Evolutionary conservation across 2,888 invertebrate genomes (phyloP).

Genomic region (Willowsia nigromaculata): DNA sequence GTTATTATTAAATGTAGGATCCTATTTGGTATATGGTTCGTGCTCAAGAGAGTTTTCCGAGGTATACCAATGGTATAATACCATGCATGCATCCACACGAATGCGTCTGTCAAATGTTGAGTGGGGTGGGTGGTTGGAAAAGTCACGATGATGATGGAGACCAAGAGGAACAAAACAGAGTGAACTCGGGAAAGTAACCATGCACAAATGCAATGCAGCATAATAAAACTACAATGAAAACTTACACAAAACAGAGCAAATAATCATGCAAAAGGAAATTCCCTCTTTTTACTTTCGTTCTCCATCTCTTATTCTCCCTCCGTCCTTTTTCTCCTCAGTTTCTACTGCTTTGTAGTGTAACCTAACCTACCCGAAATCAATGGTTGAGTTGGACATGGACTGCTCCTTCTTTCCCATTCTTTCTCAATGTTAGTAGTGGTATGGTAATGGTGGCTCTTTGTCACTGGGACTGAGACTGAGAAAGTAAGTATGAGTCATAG

Average conservation of each 20-base stretch:
- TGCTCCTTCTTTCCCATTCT: conserved; percentile 29
- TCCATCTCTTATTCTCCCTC: not conserved
- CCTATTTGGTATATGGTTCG: not conserved
- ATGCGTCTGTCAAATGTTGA: conserved; percentile 6
- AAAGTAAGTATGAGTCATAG: conserved; percentile 48
- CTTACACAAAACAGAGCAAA: conserved; percentile 33
- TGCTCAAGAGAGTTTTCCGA: not conserved
- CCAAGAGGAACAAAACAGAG: not conserved
- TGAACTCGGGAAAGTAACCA: conserved; percentile 39
- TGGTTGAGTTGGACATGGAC: conserved; percentile 47
- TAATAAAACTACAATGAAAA: conserved; percentile 17
- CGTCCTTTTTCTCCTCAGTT: not conserved
- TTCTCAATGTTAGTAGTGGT: not conserved
- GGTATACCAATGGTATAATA: not conserved
- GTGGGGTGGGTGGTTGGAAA: conserved; percentile 27
- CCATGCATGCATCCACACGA: not conserved
- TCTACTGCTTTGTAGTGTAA: conserved; percentile 39
- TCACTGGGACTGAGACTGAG: not conserved
- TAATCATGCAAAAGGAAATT: conserved; percentile 48
- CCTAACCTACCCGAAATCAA: conserved; percentile 68
- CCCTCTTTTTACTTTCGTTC: conserved; percentile 45
- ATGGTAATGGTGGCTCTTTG: not conserved
- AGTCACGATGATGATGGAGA: conserved; percentile 7
- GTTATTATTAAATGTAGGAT: not conserved
- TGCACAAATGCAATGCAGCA: conserved; percentile 53